Conservation (phyloP, 1,140 invertebrate genomes). For the Drosophila persimilis region DNA sequence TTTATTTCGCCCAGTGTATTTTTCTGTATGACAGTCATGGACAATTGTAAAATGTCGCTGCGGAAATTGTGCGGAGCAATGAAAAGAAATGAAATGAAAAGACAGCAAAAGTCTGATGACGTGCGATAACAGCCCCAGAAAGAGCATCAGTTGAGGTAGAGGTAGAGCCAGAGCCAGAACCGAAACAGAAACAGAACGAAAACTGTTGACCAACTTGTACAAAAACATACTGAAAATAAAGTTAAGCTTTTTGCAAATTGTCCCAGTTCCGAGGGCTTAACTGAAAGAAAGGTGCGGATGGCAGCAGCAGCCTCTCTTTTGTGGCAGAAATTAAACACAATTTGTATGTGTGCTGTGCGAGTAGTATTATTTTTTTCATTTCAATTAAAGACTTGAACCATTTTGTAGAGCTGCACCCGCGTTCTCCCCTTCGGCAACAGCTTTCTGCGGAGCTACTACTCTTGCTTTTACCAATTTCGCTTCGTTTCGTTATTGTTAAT, state of each 20-base stretch:
- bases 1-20: constrained; percentile 22
- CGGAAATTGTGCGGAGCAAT: constrained; percentile 69
- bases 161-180: neutral
- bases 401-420: constrained; percentile 46
- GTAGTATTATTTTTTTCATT: constrained; percentile 25
- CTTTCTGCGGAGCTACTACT: constrained; percentile 37
- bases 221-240: constrained; percentile 43
- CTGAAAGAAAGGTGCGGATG: constrained; percentile 38
- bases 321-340: constrained; percentile 70
- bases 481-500: constrained; percentile 71
- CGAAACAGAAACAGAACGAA: constrained; percentile 28
- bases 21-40: constrained; percentile 26
- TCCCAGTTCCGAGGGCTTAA: constrained; percentile 62
- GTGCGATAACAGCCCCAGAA: constrained; percentile 38
- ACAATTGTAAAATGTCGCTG: constrained; percentile 72
- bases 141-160: constrained; percentile 16
- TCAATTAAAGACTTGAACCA: constrained; percentile 65
- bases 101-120: constrained; percentile 48
- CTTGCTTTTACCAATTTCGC: constrained; percentile 73
- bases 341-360: constrained; percentile 36
- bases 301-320: constrained; percentile 34
- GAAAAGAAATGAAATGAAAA: constrained; percentile 67
- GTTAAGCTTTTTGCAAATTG: constrained; percentile 63
- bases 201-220: constrained; percentile 60
- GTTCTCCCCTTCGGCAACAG: neutral